phyloP scores from a whole-genome alignment of 2,888 invertebrate species.

The Pandemis heparana region DNA sequence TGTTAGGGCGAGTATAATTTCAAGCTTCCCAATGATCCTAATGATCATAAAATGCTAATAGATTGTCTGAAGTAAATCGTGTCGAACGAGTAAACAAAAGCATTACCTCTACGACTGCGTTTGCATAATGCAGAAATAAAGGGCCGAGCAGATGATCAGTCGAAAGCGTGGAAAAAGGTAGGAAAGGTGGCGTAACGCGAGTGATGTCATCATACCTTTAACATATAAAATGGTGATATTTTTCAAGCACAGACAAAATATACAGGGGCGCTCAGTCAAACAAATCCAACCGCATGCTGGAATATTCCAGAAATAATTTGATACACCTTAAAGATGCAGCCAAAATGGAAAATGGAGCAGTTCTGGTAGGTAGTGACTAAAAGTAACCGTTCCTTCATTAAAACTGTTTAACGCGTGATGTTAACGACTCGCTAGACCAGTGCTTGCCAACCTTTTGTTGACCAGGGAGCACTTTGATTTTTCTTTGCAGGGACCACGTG shows the following conservation, averaged over 20 bases:
- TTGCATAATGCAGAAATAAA: conserved; percentile 31
- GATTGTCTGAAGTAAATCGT: conserved; percentile 3
- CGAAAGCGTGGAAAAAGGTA: conserved; percentile 38
- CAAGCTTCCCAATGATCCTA: background rate
- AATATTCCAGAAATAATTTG: too few relatives aligned
- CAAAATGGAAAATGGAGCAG: background rate
- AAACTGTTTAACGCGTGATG: background rate
- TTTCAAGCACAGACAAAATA: too few relatives aligned
- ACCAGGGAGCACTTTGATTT: too few relatives aligned
- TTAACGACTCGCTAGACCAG: conserved; percentile 5
- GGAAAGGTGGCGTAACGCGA: conserved; percentile 5
- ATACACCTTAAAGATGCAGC: background rate
- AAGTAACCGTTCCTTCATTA: conserved; percentile 1
- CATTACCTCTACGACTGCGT: conserved; percentile 23
- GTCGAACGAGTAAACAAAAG: conserved; percentile 12
- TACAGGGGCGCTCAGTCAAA: too few relatives aligned
- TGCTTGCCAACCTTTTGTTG: too few relatives aligned
- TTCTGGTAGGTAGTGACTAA: background rate
- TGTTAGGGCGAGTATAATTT: too few relatives aligned
- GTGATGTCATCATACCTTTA: background rate
- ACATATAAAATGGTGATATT: background rate
- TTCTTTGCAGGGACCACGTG: too few relatives aligned
- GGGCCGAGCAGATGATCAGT: conserved; percentile 23
- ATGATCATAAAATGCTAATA: conserved; percentile 21
- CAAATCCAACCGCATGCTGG: too few relatives aligned